Conservation (phyloP, 2,797 vertebrate species). For the Vespertilio murinus region DNA sequence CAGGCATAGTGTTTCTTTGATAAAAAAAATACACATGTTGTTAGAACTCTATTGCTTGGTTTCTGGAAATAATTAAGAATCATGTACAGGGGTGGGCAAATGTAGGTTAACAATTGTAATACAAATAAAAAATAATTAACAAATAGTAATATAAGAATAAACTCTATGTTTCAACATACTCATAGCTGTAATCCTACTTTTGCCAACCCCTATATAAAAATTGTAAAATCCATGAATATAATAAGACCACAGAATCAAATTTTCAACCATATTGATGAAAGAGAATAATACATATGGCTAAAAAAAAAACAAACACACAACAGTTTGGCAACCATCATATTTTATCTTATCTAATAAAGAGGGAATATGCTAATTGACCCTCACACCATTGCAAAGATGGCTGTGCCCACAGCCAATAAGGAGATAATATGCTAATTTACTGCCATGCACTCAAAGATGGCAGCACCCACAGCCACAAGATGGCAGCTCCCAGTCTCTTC, state of each 20-base stretch:
- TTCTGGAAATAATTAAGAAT: conserved; percentile 34
- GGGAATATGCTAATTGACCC: too few relatives aligned
- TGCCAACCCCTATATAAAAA: not conserved
- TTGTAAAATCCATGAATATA: not conserved
- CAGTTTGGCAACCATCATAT: not conserved
- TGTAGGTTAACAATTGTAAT: not conserved
- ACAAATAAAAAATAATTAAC: not conserved
- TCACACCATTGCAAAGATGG: too few relatives aligned
- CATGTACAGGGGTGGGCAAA: not conserved
- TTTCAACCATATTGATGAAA: conserved; percentile 6
- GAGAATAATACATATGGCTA: not conserved
- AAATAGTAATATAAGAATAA: not conserved
- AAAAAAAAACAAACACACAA: too few relatives aligned
- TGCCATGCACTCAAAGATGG: too few relatives aligned
- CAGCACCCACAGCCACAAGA: too few relatives aligned
- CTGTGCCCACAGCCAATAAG: too few relatives aligned
- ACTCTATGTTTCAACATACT: not conserved
- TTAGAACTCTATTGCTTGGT: not conserved
- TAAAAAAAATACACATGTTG: not conserved
- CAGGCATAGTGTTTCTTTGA: not conserved
- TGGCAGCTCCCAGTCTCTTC: too few relatives aligned
- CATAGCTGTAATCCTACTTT: not conserved
- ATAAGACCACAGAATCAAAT: not conserved
- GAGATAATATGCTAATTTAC: too few relatives aligned
- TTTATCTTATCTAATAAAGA: not conserved